Evolutionary conservation across 1,140 invertebrate genomes (phyloP).

Genomic region (Ips nitidus): DNA sequence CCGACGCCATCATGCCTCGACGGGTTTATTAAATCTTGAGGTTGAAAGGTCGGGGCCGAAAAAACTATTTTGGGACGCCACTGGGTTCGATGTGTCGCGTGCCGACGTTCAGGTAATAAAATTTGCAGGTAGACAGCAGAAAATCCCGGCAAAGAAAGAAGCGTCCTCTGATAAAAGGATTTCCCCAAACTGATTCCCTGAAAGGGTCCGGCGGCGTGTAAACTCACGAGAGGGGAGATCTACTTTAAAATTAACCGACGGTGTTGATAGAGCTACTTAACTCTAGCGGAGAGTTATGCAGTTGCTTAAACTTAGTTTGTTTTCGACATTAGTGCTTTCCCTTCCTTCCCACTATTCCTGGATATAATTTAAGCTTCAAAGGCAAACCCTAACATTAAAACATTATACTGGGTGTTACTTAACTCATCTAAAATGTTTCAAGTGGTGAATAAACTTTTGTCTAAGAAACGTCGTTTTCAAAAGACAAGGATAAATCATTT

Average conservation of each 20-base stretch:
- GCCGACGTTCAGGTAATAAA: conserved; percentile 1
- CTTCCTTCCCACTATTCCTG: no score
- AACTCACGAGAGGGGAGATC: no score
- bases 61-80: conserved; percentile 1
- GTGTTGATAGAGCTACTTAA: conserved; percentile 5
- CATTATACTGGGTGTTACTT: no score
- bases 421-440: no score
- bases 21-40: conserved; percentile 7
- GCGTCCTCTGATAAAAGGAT: not conserved
- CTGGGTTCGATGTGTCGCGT: not conserved
- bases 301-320: conserved; percentile 15
- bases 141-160: not conserved
- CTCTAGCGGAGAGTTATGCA: conserved; percentile 5
- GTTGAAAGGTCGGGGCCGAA: not conserved
- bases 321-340: conserved; percentile 1
- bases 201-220: no score
- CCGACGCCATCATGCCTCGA: not conserved
- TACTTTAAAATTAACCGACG: not conserved
- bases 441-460: no score
- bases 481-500: no score
- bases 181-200: no score
- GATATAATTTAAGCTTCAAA: no score
- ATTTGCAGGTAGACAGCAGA: conserved; percentile 1
- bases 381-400: no score
- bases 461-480: no score